Conservation (phyloP, 1,140 invertebrate genomes). For the Chelonus insularis region DNA sequence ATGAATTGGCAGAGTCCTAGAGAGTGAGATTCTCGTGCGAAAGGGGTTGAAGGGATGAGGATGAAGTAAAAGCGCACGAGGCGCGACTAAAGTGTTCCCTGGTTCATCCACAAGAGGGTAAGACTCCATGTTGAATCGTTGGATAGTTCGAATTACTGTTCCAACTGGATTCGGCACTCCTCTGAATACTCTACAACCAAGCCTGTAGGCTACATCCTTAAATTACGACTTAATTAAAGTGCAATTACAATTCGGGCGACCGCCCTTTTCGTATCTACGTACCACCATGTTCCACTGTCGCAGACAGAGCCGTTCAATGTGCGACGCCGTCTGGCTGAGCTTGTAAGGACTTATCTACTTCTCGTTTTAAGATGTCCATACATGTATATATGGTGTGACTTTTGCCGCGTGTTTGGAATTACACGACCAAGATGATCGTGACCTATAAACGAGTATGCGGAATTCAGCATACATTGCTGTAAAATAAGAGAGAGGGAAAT, state of each 20-base stretch:
- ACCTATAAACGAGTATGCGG: too few relatives aligned
- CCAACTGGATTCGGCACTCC: constrained; percentile 16
- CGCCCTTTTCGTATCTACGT: constrained; percentile 2
- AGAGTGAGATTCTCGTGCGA: background rate
- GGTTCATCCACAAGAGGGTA: constrained; percentile 6
- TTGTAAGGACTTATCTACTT: too few relatives aligned
- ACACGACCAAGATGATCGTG: background rate
- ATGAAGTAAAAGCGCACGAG: background rate
- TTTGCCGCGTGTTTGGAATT: background rate
- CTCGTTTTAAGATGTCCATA: too few relatives aligned
- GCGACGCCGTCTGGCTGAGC: too few relatives aligned
- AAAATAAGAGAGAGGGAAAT: too few relatives aligned
- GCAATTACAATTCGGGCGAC: constrained; percentile 41
- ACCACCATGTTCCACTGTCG: too few relatives aligned
- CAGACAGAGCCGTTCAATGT: too few relatives aligned
- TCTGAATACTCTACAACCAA: background rate
- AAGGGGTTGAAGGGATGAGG: background rate
- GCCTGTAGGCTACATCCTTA: constrained; percentile 31
- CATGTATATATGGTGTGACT: too few relatives aligned
- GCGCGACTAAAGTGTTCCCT: constrained; percentile 17
- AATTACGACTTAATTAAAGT: constrained; percentile 45
- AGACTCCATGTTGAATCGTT: background rate
- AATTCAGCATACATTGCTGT: too few relatives aligned
- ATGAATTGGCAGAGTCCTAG: too few relatives aligned
- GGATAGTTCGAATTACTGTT: constrained; percentile 42